Conservation (phyloP, 2,797 vertebrate species). For the Acomys russatus region DNA sequence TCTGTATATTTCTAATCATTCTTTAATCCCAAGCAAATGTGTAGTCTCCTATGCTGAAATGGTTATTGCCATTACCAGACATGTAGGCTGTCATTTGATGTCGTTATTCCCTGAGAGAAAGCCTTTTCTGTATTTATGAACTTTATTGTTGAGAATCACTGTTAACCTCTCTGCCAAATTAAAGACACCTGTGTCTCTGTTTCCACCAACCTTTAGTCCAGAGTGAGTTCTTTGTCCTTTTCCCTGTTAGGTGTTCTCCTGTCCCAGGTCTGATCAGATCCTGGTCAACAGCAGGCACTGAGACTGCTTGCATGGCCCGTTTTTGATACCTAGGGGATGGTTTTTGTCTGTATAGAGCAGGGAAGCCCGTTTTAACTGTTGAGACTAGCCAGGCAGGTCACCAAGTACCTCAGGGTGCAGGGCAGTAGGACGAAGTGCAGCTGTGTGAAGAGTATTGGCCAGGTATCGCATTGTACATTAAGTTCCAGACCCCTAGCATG, state of each 20-base stretch:
- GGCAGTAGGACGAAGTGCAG: background rate
- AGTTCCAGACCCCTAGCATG: background rate
- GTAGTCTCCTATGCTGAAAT: background rate
- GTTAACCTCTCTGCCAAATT: constrained; percentile 61
- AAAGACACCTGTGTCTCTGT: constrained; percentile 15
- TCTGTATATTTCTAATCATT: background rate
- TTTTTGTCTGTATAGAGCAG: constrained; percentile 50
- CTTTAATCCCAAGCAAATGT: background rate
- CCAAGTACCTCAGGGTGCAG: background rate
- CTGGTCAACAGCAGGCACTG: constrained; percentile 11
- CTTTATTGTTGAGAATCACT: constrained; percentile 62
- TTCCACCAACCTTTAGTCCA: constrained; percentile 4
- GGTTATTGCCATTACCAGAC: background rate
- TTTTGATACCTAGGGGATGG: background rate
- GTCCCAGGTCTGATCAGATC: background rate
- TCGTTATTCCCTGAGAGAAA: background rate
- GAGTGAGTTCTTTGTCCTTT: background rate
- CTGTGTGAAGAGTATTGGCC: background rate
- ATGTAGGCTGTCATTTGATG: background rate
- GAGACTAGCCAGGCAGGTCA: background rate
- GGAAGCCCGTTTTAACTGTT: constrained; percentile 70
- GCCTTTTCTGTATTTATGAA: constrained; percentile 56
- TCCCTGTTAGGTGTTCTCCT: background rate
- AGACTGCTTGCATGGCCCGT: background rate
- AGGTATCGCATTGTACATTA: background rate